Evolutionary conservation across 2,888 invertebrate genomes (phyloP).

Genomic region (Standfussiana lucernea): DNA sequence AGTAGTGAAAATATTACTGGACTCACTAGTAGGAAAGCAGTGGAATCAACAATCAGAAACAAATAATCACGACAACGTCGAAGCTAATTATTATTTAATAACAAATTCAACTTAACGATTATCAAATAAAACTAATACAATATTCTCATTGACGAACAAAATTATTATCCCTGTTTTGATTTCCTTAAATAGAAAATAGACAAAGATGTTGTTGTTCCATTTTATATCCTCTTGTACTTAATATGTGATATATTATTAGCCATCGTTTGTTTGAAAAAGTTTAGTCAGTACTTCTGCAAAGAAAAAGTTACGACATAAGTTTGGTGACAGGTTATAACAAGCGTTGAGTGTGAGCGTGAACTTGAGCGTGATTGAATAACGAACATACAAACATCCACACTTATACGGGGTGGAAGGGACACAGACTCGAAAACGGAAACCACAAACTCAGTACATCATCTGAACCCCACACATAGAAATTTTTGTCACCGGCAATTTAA

Average conservation of each 20-base stretch:
- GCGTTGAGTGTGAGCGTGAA: too few species aligned
- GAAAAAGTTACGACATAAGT: constrained; percentile 2
- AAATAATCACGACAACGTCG: not conserved
- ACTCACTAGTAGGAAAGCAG: not conserved
- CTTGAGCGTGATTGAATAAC: too few species aligned
- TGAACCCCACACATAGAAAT: too few species aligned
- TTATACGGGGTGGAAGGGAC: not conserved
- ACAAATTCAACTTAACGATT: constrained; percentile 35
- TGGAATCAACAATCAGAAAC: not conserved
- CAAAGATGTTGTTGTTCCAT: not conserved
- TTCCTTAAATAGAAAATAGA: too few species aligned
- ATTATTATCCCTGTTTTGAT: too few species aligned
- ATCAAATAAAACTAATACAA: constrained; percentile 21
- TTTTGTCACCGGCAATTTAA: not conserved
- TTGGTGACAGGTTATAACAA: too few species aligned
- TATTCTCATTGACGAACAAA: not conserved
- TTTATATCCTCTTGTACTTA: not conserved
- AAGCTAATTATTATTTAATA: constrained; percentile 3
- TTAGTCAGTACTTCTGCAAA: constrained; percentile 6
- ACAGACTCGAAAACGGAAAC: not conserved
- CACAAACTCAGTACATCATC: not conserved
- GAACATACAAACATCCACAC: too few species aligned
- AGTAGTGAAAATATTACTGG: not conserved
- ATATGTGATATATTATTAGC: not conserved
- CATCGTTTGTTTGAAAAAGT: not conserved